A percentile compares a stretch with the other conserved stretches of the same genome.
Conservation (phyloP, 2,888 invertebrate species). For the Drosophila mimetica region DNA sequence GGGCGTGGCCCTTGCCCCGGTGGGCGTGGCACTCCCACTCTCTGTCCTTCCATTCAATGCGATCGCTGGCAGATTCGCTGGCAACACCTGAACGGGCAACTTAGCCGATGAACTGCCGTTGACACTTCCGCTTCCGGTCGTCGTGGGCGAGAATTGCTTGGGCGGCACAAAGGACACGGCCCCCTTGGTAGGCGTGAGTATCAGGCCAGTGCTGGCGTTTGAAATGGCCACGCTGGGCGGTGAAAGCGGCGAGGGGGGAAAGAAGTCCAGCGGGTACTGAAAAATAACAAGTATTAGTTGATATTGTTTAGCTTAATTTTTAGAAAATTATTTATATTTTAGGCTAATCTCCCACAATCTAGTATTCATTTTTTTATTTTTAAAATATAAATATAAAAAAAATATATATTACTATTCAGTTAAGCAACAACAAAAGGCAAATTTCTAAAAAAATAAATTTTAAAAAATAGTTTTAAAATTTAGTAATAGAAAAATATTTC, state of each 20-base stretch:
- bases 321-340: no score
- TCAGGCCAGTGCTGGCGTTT: constrained; percentile 63
- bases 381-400: no score
- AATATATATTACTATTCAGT: no score
- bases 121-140: constrained; percentile 16
- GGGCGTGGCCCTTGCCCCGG: constrained; percentile 10
- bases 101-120: constrained; percentile 17
- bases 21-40: constrained; percentile 15
- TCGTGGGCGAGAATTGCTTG: constrained; percentile 44
- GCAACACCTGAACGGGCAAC: neutral
- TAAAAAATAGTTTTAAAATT: no score
- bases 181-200: constrained; percentile 74
- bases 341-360: no score
- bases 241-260: constrained; percentile 76
- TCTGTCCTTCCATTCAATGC: constrained; percentile 16
- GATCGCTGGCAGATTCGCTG: constrained; percentile 9
- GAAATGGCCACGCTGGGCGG: constrained; percentile 66
- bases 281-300: neutral
- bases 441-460: no score
- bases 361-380: no score
- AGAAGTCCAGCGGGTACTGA: constrained; percentile 83
- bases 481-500: no score
- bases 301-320: no score
- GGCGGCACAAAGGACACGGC: constrained; percentile 71
- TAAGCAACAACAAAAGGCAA: no score